Base-by-base conservation (phyloP, 1,140 invertebrate genomes). In the Drosophila pallidifrons region DNA sequence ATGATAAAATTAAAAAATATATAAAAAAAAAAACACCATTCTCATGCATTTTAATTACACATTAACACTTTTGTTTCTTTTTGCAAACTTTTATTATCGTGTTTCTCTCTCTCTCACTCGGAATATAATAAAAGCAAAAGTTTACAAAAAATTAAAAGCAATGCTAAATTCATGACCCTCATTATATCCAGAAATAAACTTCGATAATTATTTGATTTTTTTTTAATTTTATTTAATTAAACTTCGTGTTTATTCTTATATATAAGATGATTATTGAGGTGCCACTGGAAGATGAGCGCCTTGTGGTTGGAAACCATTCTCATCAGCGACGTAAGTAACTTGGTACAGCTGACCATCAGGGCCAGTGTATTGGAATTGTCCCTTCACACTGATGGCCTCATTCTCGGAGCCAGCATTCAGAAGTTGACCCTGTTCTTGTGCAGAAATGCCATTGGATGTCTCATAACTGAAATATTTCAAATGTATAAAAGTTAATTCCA, bases 221-320 rank as follows among this genome's bases (percentile, higher is more conserved):
- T 25, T 10, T 10, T 0, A 8, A 11, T 55, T 38, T 58, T 58
- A 43, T 58, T 58, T 25, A 43, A 35, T 10, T 38, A 8, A 8
- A 38, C 8, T 2, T 38, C 15, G 28, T 58, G 7, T 32, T 28
- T 5, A n/a, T 54, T 32, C 32, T 54, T 28, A 66, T 54, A 5
- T 35, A 13, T 11, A 25, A 25, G 20, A 8, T 51, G 30, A 28
- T 52, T 25, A 66, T 55, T 86, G 51, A 38, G 35, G 6, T 38
- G 35, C 82, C 75, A 25, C 78, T 77, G 91, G 91, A 20, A 96
- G 82, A 85, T 95, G 95, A 7, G 92, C 94, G 7, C 95, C 95
- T 66, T 93, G 74, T 8, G 96, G 95, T 63, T 95, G 95, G 94
- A 96, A 97, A 6, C 96, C 96, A 63, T 96, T 95, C 91, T 96